Base-by-base conservation (phyloP, 2,888 invertebrate genomes). In the Drosophila subquinaria region DNA sequence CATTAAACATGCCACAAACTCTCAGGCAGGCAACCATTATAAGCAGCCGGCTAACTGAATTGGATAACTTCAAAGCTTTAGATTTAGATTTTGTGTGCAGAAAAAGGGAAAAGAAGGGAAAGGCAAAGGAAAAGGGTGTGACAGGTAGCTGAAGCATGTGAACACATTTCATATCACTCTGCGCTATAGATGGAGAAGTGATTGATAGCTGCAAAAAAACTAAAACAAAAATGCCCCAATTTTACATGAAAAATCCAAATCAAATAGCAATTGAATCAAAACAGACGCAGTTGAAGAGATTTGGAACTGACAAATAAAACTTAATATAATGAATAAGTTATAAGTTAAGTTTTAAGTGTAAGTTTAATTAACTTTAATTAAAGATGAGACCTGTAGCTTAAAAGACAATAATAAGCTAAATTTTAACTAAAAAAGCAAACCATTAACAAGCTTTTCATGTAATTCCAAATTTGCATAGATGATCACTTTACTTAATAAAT, bases 1-100 rank as follows among this genome's bases (percentile, higher is more conserved):
- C 82, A 82, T 81, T 79, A 76, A 82, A 79, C 81, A 79, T 79
- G 69, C 76, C 62, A 79, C 76, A 82, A 79, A 79, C 82, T 69
- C 55, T 20, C 56, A 40, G 56, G 17, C 35, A 27, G 65, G 40
- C 65, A 64, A 66, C 68, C 72, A 76, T 76, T 73, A 76, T 48
- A 63, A 76, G 56, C 76, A 76, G 62, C 63, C 66, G 63, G 57
- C 57, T 47, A 64, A 20, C 47, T 43, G 30, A 51, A 56, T 62
- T 35, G 36, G 4, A 4, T n/a, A 13, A 35, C 23, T 48, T 15
- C 40, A 30, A 63, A 51, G 51, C 20, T 27, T 10, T 5, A 30
- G 62, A 50, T 67, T 48, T 50, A 10, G 48, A 67, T 62, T 67
- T 50, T 10, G 10, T 13, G 13, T 36, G n/a, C 23, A 23, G 15